phyloP scores from a whole-genome alignment of 1,140 invertebrate species.

The Platyscapa corneri region DNA sequence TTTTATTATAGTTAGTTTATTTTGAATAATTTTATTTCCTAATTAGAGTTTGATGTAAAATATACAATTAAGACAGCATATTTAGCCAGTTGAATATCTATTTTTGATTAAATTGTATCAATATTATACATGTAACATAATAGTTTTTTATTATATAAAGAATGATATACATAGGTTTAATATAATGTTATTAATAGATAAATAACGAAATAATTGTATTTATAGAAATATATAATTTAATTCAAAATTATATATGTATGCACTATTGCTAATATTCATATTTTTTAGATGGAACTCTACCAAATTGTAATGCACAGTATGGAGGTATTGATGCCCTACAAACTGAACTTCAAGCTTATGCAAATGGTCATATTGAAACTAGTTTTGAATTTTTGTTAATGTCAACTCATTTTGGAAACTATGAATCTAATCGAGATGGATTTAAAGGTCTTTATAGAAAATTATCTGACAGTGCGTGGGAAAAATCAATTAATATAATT shows the following conservation, averaged over 20 bases:
- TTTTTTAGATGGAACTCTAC: conserved; percentile 62
- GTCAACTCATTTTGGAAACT: conserved; percentile 85
- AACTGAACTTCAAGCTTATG: conserved; percentile 76
- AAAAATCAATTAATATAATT: conserved; percentile 82
- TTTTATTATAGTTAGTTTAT: no score
- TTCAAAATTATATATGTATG: not conserved
- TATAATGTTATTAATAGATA: no score
- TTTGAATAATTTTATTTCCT: no score
- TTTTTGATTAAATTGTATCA: no score
- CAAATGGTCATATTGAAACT: conserved; percentile 79
- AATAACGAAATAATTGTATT: not conserved
- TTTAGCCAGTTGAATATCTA: no score
- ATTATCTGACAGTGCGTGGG: conserved; percentile 84
- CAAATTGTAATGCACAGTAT: conserved; percentile 81
- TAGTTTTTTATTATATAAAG: no score
- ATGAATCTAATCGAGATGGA: conserved; percentile 83
- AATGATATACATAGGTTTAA: no score
- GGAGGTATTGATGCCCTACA: conserved; percentile 76
- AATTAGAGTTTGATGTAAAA: no score
- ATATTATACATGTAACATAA: no score
- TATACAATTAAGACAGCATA: no score
- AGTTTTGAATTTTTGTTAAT: conserved; percentile 85
- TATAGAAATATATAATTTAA: not conserved
- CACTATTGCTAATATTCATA: conserved; percentile 21
- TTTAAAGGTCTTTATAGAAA: conserved; percentile 84